Evolutionary conservation across 2,797 vertebrate genomes (phyloP), one percentile per base, ranked within the genome.

Genomic region (Anguilla pacifica): DNA sequence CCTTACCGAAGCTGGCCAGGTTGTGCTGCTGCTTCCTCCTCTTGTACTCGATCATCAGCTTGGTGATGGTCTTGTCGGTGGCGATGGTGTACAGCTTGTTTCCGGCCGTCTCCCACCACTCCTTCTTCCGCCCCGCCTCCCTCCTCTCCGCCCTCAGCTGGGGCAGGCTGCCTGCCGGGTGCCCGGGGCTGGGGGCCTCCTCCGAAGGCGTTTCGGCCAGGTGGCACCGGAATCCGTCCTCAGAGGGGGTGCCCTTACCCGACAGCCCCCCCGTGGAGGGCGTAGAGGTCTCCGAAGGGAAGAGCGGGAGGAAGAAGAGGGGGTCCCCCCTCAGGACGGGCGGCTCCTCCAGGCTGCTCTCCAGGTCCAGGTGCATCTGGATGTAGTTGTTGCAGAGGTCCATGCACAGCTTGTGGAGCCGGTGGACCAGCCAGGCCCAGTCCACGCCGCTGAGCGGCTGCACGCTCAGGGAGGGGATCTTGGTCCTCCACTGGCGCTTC

Each of bases 101-200:
- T 0, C 98, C 97, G 0, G 98, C 98, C 0, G 92, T 98, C 90
- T 99, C 99, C 99, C 99, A 99, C 99, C 99, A 99, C 87, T 99
- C 98, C 89, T 98, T 99, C 90, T 96, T 98, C 85, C 95, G 93
- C 6, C 95, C 90, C 0, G 93, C 89, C 92, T 96, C 92, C 91
- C 74, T 35, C 87, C 57, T 51, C 83, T 28, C 74, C 7, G 19
- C 79, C 92, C 93, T 95, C 57, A 94, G 2, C 2, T 95, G 95
- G 2, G 96, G 94, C 51, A 95, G 91, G 70, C 94, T 90, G 31
- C 97, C 97, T 85, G 94, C 91, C 1, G 94, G 93, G 88, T 94
- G 93, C 89, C 92, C 83, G 4, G 94, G 92, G 0, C 93, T 95
- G n/a, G 92, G 93, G 5, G 92, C 91, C 55, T 96, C 96, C 39